Conservation (phyloP, 2,797 vertebrate species). For the Morelia viridis region DNA sequence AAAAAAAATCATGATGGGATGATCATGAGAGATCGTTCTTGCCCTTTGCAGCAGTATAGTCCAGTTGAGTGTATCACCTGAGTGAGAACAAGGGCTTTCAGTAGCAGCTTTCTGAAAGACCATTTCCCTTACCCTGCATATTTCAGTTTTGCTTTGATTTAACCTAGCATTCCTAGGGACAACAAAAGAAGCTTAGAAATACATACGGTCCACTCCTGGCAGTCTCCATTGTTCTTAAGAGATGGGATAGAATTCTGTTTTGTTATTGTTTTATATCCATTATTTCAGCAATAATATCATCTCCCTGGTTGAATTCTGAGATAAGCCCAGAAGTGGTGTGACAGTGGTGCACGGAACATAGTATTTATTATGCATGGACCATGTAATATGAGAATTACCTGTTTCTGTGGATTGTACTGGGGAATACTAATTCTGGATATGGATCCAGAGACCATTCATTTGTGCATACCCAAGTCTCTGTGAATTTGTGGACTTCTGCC, state of each 20-base stretch:
- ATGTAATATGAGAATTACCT: not conserved
- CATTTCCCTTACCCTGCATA: not conserved
- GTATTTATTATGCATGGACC: not conserved
- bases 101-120: not conserved
- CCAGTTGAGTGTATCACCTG: not conserved
- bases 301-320: not conserved
- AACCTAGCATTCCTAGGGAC: slow-evolving; percentile 15
- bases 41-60: not conserved
- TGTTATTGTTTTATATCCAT: not conserved
- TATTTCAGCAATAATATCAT: slow-evolving; percentile 13
- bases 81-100: not conserved
- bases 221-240: not conserved
- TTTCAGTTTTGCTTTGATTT: slow-evolving; percentile 33
- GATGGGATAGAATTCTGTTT: not conserved
- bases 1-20: not conserved
- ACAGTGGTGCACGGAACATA: not conserved
- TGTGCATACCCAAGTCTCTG: not conserved
- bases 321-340: not conserved
- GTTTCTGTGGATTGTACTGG: not conserved
- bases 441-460: not conserved
- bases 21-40: not conserved
- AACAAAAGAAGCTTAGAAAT: not conserved
- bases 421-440: not conserved
- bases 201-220: not conserved
- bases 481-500: not conserved